Evolutionary conservation across 2,113 vertebrate genomes (phyloP).

Genomic region (Anhinga anhinga): DNA sequence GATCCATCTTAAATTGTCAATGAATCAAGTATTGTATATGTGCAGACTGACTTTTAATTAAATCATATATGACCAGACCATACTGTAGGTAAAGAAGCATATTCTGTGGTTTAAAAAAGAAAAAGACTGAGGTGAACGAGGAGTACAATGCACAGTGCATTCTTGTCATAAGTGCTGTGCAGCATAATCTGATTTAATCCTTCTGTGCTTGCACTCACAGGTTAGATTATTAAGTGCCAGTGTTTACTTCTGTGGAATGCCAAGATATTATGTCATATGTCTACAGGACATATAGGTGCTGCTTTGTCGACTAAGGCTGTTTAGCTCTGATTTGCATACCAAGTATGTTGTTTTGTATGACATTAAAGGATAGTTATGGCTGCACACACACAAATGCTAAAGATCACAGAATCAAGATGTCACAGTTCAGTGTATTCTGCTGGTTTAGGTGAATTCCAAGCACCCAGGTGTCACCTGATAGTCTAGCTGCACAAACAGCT

Average conservation of each 20-base stretch:
- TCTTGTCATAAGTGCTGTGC: not conserved
- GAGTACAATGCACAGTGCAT: not conserved
- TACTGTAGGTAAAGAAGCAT: not conserved
- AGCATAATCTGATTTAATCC: not conserved
- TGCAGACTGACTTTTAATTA: not conserved
- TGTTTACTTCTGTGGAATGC: not conserved
- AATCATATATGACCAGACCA: not conserved
- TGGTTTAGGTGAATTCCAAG: not conserved
- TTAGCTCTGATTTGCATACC: not conserved
- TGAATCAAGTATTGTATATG: not conserved
- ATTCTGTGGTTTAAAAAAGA: not conserved
- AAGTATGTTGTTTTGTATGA: not conserved
- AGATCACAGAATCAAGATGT: too few species aligned
- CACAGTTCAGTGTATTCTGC: not conserved
- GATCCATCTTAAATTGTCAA: rapidly evolving
- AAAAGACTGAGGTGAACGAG: not conserved
- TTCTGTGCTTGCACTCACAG: not conserved
- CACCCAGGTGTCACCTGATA: not conserved
- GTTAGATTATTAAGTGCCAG: not conserved
- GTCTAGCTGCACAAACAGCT: too few species aligned
- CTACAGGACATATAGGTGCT: not conserved
- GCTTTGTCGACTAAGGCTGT: not conserved
- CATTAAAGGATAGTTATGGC: not conserved
- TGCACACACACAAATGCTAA: not conserved
- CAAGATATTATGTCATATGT: not conserved